Evolutionary conservation across 2,113 vertebrate genomes (phyloP).

Genomic region (Calyptomena viridis): DNA sequence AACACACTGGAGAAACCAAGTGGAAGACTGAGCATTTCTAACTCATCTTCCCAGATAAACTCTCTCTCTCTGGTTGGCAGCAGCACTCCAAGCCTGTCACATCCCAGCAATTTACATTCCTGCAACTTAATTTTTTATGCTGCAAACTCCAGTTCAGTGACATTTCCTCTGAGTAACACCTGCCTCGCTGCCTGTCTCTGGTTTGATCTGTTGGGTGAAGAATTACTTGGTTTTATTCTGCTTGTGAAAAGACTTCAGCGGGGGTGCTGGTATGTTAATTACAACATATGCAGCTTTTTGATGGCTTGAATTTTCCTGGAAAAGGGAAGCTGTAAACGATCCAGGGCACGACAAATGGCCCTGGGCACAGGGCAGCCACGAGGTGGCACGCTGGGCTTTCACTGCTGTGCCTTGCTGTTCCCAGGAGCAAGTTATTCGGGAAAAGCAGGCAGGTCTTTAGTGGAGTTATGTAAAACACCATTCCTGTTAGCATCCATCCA

Average conservation of each 20-base stretch:
- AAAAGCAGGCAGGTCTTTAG: neutral
- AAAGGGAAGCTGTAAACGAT: neutral
- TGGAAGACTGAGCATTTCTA: neutral
- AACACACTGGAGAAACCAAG: neutral
- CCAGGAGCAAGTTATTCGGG: neutral
- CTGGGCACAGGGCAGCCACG: slow-evolving; percentile 27
- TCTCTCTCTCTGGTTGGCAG: neutral
- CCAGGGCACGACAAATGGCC: neutral
- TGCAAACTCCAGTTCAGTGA: neutral
- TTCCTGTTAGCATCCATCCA: neutral
- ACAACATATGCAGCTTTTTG: neutral
- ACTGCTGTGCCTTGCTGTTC: neutral
- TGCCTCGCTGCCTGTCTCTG: neutral
- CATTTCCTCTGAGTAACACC: neutral
- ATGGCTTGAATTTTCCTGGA: neutral
- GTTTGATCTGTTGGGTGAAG: neutral
- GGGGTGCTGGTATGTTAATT: neutral
- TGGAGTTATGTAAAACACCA: neutral
- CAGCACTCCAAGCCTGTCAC: neutral
- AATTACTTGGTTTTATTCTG: neutral
- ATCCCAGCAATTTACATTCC: neutral
- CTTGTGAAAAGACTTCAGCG: neutral
- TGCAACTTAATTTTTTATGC: neutral
- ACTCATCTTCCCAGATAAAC: neutral
- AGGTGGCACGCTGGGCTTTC: slow-evolving; percentile 42